Conservation (phyloP, 2,113 vertebrate species). For the Mystacornis crossleyi region DNA sequence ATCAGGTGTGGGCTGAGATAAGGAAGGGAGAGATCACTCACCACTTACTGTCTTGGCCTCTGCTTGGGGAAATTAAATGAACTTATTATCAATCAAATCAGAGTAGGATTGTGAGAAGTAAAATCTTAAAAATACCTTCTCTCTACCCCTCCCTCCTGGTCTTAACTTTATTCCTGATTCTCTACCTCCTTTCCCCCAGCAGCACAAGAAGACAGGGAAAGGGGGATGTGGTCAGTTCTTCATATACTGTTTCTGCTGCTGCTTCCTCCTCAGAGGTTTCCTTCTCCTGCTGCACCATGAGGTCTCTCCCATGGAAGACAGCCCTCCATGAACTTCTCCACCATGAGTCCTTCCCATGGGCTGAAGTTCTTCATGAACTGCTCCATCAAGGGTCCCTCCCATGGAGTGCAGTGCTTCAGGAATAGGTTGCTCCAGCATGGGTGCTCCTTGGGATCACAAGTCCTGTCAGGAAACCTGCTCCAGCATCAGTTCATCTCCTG, state of each 20-base stretch:
- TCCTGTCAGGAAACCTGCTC: neutral
- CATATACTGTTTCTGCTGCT: neutral
- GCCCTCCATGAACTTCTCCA: neutral
- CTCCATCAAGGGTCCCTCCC: neutral
- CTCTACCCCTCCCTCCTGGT: neutral
- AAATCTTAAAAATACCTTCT: neutral
- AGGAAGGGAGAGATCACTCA: neutral
- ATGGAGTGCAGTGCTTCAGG: neutral
- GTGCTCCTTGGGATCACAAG: neutral
- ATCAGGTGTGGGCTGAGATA: neutral
- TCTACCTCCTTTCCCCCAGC: neutral
- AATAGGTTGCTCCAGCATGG: neutral
- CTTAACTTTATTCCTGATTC: neutral
- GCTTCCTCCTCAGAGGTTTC: neutral
- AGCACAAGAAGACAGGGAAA: neutral
- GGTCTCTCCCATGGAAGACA: neutral
- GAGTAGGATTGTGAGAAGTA: neutral
- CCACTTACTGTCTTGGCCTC: rapidly evolving
- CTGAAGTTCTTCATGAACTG: neutral
- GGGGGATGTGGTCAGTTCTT: neutral
- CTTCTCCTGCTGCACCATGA: neutral
- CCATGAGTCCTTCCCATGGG: rapidly evolving
- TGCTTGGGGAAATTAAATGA: neutral
- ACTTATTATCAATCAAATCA: neutral
- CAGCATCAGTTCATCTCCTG: neutral